phyloP scores from a whole-genome alignment of 2,888 invertebrate species.

The Chydorus sphaericus region DNA sequence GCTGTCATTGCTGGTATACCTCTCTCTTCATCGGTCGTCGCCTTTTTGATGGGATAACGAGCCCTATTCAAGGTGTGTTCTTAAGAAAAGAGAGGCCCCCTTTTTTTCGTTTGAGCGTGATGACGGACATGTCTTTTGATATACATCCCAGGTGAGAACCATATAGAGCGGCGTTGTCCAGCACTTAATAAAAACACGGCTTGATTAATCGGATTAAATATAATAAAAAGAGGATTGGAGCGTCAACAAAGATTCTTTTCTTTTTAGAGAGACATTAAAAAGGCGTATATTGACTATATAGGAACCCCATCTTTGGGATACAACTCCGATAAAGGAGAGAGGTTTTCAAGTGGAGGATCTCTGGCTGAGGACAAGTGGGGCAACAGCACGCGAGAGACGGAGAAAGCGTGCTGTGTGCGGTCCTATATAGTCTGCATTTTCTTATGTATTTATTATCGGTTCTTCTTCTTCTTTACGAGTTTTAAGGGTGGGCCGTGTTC shows the following conservation, averaged over 20 bases:
- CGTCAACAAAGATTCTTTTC: no score
- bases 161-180: no score
- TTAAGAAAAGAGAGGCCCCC: no score
- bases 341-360: neutral
- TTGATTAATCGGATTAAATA: no score
- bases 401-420: neutral
- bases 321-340: neutral
- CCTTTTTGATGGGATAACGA: constrained; percentile 5
- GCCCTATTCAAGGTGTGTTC: constrained; percentile 1
- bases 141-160: neutral
- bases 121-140: neutral
- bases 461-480: neutral
- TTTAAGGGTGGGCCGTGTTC: neutral
- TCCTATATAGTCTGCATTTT: constrained; percentile 2
- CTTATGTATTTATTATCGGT: constrained; percentile 7
- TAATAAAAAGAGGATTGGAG: no score
- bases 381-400: neutral
- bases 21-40: neutral
- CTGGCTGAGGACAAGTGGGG: neutral
- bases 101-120: constrained; percentile 3
- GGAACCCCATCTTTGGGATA: no score
- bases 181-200: no score
- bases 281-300: no score
- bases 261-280: no score
- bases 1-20: neutral